phyloP scores from a whole-genome alignment of 2,888 invertebrate genomes.

The Saturnia japonica region DNA sequence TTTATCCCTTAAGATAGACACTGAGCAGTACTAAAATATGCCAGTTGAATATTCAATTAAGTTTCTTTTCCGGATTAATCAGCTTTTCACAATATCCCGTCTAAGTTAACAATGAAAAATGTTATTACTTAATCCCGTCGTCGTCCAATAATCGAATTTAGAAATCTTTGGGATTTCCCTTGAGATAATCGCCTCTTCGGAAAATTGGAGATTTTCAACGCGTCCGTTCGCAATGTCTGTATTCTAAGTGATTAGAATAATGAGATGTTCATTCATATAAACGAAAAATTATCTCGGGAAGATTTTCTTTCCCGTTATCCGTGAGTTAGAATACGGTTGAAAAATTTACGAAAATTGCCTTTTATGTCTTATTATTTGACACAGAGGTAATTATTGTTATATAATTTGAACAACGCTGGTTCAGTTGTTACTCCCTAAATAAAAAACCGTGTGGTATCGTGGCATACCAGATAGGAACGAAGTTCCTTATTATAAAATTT shows the following conservation, averaged over 20 bases:
- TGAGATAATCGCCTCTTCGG: conserved; percentile 21
- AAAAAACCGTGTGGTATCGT: no score
- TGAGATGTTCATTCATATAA: conserved; percentile 15
- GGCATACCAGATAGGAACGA: no score
- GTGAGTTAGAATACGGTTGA: neutral
- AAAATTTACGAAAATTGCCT: neutral
- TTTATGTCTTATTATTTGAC: neutral
- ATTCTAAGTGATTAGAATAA: conserved; percentile 20
- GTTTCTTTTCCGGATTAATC: neutral
- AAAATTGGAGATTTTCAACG: conserved; percentile 20
- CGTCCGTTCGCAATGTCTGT: neutral
- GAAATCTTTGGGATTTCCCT: conserved; percentile 19
- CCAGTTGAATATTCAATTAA: neutral
- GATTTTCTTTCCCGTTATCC: conserved; percentile 8
- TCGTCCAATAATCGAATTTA: conserved; percentile 20
- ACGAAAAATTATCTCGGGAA: conserved; percentile 2
- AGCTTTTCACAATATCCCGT: conserved; percentile 7
- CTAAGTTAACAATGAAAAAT: conserved; percentile 21
- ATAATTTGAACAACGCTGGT: neutral
- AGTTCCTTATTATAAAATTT: no score
- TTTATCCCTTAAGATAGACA: no score
- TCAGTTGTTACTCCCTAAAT: no score
- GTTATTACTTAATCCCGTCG: conserved; percentile 14
- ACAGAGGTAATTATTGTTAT: neutral
- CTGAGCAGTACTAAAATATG: neutral